Base-by-base conservation (phyloP, 2,888 invertebrate genomes). In the Pteria penguin region DNA sequence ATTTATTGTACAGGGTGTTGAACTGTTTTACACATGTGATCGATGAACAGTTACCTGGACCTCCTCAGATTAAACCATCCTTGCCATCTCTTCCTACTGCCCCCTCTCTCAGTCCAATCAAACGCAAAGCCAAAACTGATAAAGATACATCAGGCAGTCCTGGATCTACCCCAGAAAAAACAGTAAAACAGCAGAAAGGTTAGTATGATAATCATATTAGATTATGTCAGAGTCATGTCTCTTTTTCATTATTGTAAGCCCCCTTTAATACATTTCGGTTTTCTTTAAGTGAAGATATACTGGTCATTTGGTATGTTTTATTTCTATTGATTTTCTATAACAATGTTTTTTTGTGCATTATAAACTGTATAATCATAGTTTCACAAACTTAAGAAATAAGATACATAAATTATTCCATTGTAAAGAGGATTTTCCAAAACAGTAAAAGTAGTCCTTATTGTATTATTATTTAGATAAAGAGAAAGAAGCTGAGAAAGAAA, bases 21-120 rank as follows among this genome's bases (percentile, higher is more conserved):
- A 96, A 96, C 89, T 94, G 96, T 29, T 94, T 95, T 86, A 94
- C 95, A 71, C 96, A 96, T 90, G 94, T 96, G 82, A 94, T 96
- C 79, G 96, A 96, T 85, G 96, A 96, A n/a, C 89, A 89, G 57
- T 79, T 88, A 4, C 89, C 91, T n/a, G 90, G 90, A 0, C 89
- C 89, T 90, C 94, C 93, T 1, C 93, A 92, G 75, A 90, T 92
- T 31, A 95, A 94, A 83, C 94, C 95, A 0, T 86, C 91, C n/a
- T 88, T 93, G 5, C 92, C 92, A 14, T 92, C 91, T n/a, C 84
- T 90, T 18, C 92, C 91, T 24, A 90, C 86, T 80, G 90, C 92
- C 36, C 90, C 92, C 18, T 91, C 91, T 27, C 86, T 92, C 58
- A 92, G 91, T 78, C 92, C 92, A 1, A 92, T 92, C 70, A 92